Base-by-base conservation (phyloP, 2,113 vertebrate genomes). In the Ctenodactylus gundi region DNA sequence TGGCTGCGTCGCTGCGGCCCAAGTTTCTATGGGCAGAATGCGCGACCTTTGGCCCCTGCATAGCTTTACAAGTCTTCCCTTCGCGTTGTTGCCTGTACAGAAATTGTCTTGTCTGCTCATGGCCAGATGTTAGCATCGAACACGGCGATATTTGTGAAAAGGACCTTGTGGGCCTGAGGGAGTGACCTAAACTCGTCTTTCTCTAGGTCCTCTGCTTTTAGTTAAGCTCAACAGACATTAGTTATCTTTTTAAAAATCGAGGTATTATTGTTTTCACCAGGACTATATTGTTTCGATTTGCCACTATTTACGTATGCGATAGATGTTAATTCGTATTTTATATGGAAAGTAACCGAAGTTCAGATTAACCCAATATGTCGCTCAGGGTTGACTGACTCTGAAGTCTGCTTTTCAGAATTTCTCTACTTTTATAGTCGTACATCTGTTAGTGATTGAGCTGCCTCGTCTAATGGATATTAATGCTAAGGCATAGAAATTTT, bases 211-310 rank as follows among this genome's bases (percentile, higher is more conserved):
- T 93, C 21, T 62, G 36, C 21, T 90, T 91, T 65, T 93, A 55
- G 70, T 73, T 85, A 58, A 84, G 49, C 27, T 85, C 75, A 64
- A 17, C 34, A 65, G 72, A 39, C 95, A 13, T 93, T 73, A 10
- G 9, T 92, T 90, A 36, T 23, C 49, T 68, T n/a, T n/a, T n/a
- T n/a, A n/a, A n/a, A n/a, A n/a, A n/a, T n/a, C n/a, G n/a, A n/a
- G n/a, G n/a, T n/a, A n/a, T n/a, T 51, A 15, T 89, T 93, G 21
- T 88, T 58, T 36, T 58, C 4, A 29, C 13, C 39, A 73, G 36
- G 4, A 34, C 9, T 84, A 7, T 21, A 34, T 7, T 70, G 44
- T 84, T 77, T 91, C 51, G 70, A 29, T 14, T 86, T 11, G 20
- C 55, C 49, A 12, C 3, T 78, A 68, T 64, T n/a, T 90, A 12